Conservation (phyloP, 2,113 vertebrate genomes). For the Camelus bactrianus region DNA sequence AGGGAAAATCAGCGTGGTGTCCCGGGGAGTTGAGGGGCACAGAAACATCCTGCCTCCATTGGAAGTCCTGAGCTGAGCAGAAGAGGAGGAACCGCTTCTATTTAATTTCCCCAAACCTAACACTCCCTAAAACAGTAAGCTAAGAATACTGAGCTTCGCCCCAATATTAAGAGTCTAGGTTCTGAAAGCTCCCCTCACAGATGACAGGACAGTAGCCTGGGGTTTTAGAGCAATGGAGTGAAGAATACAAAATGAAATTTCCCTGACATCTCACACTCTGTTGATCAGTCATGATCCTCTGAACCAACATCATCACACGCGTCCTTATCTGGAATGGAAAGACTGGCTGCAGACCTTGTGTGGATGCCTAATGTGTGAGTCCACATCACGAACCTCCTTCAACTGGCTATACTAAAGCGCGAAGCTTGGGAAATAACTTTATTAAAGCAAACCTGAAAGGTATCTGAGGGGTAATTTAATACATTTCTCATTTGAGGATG, state of each 20-base stretch:
- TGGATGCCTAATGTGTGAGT: neutral
- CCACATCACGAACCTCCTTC: neutral
- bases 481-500: neutral
- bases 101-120: constrained; percentile 11
- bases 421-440: neutral
- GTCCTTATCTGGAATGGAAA: neutral
- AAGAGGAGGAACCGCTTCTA: neutral
- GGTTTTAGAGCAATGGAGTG: neutral
- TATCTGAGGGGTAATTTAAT: neutral
- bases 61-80: neutral
- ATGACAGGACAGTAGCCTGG: neutral
- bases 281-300: neutral
- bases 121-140: neutral
- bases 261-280: neutral
- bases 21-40: too few species aligned
- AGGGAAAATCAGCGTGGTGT: too few species aligned
- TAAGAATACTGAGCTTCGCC: neutral
- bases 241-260: neutral
- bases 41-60: neutral
- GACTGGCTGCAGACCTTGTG: neutral
- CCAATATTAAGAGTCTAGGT: neutral
- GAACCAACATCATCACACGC: neutral
- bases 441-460: neutral
- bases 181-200: neutral
- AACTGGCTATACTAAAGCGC: neutral